A percentile compares a stretch with the other conserved stretches of the same genome.
Conservation (phyloP, 2,113 vertebrate genomes). For the Lepus americanus region DNA sequence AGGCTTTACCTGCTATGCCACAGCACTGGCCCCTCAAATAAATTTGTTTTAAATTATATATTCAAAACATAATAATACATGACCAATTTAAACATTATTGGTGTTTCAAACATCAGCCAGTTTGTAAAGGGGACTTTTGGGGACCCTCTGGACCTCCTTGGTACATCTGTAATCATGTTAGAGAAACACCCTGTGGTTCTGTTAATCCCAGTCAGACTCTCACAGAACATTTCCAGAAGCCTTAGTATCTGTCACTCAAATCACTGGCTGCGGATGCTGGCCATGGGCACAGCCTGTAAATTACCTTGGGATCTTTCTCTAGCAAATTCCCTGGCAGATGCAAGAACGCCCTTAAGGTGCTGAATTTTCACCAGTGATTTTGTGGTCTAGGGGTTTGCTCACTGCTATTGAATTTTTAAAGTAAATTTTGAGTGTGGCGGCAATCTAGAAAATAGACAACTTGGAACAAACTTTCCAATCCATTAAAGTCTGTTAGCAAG, state of each 20-base stretch:
- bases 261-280: neutral
- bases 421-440: conserved; percentile 21
- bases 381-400: conserved; percentile 39
- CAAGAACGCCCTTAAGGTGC: neutral
- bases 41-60: conserved; percentile 47
- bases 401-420: conserved; percentile 47
- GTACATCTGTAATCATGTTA: neutral
- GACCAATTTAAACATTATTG: conserved; percentile 43
- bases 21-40: neutral
- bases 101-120: neutral
- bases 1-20: too few relatives aligned
- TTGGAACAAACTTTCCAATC: neutral
- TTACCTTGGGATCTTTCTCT: neutral
- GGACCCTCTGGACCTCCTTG: neutral
- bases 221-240: neutral
- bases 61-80: conserved; percentile 26
- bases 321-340: neutral
- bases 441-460: conserved; percentile 31
- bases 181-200: conserved; percentile 29
- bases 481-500: neutral
- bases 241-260: conserved; percentile 38
- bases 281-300: neutral
- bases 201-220: neutral
- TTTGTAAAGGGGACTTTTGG: neutral
- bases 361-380: conserved; percentile 52